Conservation (phyloP, 1,140 invertebrate species). For the Bradynema listronoti region DNA sequence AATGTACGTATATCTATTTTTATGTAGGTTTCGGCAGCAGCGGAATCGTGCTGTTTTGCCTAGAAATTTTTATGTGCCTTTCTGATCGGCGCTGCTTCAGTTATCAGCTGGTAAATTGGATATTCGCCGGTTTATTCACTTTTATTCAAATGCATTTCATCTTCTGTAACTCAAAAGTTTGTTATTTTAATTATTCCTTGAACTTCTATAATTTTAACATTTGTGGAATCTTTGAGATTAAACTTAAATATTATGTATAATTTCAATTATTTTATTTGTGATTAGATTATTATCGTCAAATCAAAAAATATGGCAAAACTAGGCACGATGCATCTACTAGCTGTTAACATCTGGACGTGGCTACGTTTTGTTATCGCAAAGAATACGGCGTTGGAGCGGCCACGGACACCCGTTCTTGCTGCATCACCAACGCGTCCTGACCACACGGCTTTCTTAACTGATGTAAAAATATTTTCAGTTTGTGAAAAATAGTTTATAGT, state of each 20-base stretch:
- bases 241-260: not conserved
- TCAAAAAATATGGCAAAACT: constrained; percentile 53
- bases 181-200: constrained; percentile 4
- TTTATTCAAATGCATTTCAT: constrained; percentile 58
- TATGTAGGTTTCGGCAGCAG: constrained; percentile 52
- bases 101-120: constrained; percentile 42
- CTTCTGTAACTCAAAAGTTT: constrained; percentile 58
- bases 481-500: too few species aligned
- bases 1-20: not conserved
- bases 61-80: constrained; percentile 55
- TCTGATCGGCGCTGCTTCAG: constrained; percentile 36
- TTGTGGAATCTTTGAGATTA: not conserved
- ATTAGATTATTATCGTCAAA: constrained; percentile 44
- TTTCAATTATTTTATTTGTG: constrained; percentile 5
- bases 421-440: too few species aligned
- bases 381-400: constrained; percentile 31
- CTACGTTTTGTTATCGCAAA: constrained; percentile 54
- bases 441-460: too few species aligned
- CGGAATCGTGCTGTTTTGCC: constrained; percentile 53
- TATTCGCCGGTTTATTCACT: constrained; percentile 50
- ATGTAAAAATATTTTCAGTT: too few species aligned
- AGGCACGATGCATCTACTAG: constrained; percentile 55
- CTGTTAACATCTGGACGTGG: constrained; percentile 57
- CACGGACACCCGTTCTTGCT: too few species aligned
- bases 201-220: not conserved